These are phyloP conservation scores for Meta bourneti DNA, from an alignment of 2,888 invertebrate species.

Conservation along the genomic window DNA sequence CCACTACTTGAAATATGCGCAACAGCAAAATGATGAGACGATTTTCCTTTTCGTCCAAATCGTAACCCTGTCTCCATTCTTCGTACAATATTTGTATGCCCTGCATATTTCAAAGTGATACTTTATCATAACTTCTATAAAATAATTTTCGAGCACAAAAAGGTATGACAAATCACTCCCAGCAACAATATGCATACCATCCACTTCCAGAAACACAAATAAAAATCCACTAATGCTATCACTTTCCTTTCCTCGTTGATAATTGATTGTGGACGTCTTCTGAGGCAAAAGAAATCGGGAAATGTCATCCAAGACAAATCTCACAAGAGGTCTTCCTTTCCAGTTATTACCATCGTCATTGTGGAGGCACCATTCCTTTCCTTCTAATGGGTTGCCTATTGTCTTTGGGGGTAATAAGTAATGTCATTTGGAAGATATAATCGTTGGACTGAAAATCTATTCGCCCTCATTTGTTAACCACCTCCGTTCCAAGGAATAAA, in stretches of 20 bases:
- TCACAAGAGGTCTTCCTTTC: conserved; percentile 25
- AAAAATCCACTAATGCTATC: conserved; percentile 7
- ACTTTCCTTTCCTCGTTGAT: not conserved
- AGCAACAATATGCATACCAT: not conserved
- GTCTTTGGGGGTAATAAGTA: conserved; percentile 49
- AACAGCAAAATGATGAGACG: too few relatives aligned
- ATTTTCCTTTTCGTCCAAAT: too few relatives aligned
- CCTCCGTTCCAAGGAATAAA: conserved; percentile 1
- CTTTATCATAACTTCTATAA: not conserved
- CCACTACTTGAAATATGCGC: too few relatives aligned
- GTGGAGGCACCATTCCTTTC: conserved; percentile 16
- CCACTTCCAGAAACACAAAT: not conserved
- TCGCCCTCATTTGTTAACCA: conserved; percentile 44
- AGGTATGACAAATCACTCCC: not conserved
- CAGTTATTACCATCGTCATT: conserved; percentile 59
- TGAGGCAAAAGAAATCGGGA: not conserved
- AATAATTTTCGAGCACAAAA: not conserved
- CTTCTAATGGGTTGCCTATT: conserved; percentile 46
- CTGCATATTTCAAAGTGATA: not conserved
- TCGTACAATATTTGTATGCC: not conserved
- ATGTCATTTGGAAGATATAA: conserved; percentile 40
- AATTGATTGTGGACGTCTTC: conserved; percentile 13
- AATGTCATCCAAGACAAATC: conserved; percentile 53
- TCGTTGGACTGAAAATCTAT: conserved; percentile 30
- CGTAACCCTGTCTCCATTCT: not conserved